Evolutionary conservation across 2,113 vertebrate species (phyloP).

Genomic region (Irena cyanogastra): DNA sequence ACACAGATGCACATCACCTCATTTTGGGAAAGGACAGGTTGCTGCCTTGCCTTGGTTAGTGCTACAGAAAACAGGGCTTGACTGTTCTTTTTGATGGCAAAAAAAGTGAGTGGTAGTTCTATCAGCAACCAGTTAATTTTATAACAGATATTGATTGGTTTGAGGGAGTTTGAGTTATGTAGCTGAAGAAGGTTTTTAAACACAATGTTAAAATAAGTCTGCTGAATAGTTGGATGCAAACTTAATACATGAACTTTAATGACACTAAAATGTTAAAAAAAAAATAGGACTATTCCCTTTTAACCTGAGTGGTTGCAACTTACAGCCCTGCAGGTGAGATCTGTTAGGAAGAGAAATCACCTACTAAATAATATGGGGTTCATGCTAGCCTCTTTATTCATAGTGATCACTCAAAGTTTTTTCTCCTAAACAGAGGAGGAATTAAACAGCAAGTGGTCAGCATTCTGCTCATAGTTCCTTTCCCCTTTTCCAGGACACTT

Average conservation of each 20-base stretch:
- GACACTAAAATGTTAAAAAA: background rate
- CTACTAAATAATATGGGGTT: background rate
- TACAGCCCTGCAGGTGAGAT: background rate
- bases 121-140: background rate
- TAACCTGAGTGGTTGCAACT: background rate
- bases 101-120: background rate
- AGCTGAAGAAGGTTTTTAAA: background rate
- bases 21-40: background rate
- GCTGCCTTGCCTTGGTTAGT: background rate
- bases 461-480: background rate
- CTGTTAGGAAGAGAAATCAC: background rate
- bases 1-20: background rate
- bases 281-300: background rate
- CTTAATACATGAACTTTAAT: background rate
- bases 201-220: background rate
- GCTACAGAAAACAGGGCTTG: background rate
- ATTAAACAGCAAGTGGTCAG: background rate
- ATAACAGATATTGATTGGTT: background rate
- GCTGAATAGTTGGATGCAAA: background rate
- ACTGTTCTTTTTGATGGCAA: background rate
- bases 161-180: background rate
- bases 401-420: background rate
- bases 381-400: background rate
- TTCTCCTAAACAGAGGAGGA: background rate
- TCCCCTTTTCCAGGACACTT: background rate